Percentiles rank a stretch among this genome's conserved stretches.
phyloP scores from a whole-genome alignment of 2,113 vertebrate species.

The Excalfactoria chinensis region DNA sequence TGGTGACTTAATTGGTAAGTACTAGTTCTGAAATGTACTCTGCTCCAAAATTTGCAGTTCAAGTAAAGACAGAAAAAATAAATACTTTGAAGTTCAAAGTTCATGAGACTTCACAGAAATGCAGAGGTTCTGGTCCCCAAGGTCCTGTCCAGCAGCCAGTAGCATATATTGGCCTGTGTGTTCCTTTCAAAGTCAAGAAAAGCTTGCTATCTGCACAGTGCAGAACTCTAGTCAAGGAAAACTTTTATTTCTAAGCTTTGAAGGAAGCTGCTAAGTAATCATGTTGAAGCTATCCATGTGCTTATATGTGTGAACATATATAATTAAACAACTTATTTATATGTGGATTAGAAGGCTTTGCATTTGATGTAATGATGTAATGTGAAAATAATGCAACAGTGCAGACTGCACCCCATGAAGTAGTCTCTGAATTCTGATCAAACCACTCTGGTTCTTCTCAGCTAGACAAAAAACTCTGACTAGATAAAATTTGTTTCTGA shows the following conservation, averaged over 20 bases:
- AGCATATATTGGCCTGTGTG: background rate
- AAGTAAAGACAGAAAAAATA: background rate
- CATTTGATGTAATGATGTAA: background rate
- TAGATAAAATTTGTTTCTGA: background rate
- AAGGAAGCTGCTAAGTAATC: background rate
- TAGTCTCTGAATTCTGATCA: background rate
- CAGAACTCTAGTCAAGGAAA: background rate
- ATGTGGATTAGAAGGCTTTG: background rate
- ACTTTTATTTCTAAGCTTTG: background rate
- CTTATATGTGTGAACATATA: rapidly evolving
- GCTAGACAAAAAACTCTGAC: background rate
- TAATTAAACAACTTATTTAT: background rate
- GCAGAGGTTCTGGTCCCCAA: background rate
- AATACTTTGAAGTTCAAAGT: background rate
- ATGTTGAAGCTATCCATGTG: background rate
- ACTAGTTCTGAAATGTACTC: background rate
- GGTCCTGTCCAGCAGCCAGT: background rate
- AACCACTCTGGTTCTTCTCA: background rate
- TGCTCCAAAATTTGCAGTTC: background rate
- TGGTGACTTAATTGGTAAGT: background rate
- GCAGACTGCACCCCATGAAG: rapidly evolving
- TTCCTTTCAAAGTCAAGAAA: background rate
- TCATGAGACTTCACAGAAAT: background rate
- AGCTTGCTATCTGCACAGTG: background rate
- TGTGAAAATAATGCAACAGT: background rate